Evolutionary conservation across 2,888 invertebrate genomes (phyloP).

Genomic region (Drosophila nr. perissopoda): DNA sequence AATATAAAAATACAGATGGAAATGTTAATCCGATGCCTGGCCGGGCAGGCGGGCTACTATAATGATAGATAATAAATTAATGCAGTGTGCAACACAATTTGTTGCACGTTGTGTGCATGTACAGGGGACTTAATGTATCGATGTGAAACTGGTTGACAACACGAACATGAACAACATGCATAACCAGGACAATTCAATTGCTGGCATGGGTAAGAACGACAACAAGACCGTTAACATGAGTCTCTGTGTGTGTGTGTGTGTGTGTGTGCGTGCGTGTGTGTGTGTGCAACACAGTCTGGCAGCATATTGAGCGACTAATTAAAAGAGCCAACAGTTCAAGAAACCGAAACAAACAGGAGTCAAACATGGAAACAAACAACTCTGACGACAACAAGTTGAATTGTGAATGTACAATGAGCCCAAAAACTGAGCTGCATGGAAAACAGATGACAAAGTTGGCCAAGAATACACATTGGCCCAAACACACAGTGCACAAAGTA

Average conservation of each 20-base stretch:
- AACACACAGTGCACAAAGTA: not conserved
- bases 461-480: slow-evolving; percentile 3
- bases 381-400: slow-evolving; percentile 48
- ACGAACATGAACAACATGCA: slow-evolving; percentile 28
- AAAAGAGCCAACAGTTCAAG: slow-evolving; percentile 48
- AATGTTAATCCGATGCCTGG: slow-evolving; percentile 51
- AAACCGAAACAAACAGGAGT: slow-evolving; percentile 32
- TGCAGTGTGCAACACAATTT: slow-evolving; percentile 61
- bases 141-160: slow-evolving; percentile 28
- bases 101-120: slow-evolving; percentile 61
- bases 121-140: slow-evolving; percentile 64
- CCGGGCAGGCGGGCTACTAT: slow-evolving; percentile 17
- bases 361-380: slow-evolving; percentile 51
- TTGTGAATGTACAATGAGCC: slow-evolving; percentile 51
- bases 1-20: slow-evolving; percentile 61
- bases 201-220: slow-evolving; percentile 9
- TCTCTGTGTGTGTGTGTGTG: not conserved
- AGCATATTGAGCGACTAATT: slow-evolving; percentile 72
- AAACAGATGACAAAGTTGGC: slow-evolving; percentile 21
- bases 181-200: slow-evolving; percentile 30
- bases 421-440: slow-evolving; percentile 14
- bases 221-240: slow-evolving; percentile 52
- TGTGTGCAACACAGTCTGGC: slow-evolving; percentile 19
- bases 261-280: slow-evolving; percentile 3
- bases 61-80: slow-evolving; percentile 73